These are phyloP conservation scores for Takifugu rubripes DNA, from an alignment of 2,797 vertebrate species.

Conservation along the genomic window DNA sequence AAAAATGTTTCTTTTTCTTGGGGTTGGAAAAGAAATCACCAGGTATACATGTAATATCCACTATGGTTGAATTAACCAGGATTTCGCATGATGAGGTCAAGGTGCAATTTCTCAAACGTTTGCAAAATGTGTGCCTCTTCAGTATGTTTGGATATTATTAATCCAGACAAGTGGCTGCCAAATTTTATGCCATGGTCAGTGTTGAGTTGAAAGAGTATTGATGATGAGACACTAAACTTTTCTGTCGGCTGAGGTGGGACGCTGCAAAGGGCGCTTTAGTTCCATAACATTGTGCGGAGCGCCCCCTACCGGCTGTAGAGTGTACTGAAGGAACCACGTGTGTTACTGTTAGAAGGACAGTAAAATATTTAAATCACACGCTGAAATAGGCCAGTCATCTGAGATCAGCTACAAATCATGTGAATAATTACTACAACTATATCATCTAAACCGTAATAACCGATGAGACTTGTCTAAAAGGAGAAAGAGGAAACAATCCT, in stretches of 20 bases:
- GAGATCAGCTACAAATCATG: too few species aligned
- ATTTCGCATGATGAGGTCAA: constrained; percentile 17
- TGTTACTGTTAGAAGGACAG: neutral
- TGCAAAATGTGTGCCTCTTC: constrained; percentile 8
- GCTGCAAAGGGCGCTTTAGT: constrained; percentile 6
- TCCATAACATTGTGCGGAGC: constrained; percentile 60
- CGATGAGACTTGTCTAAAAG: too few species aligned
- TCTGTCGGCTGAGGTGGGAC: constrained; percentile 3
- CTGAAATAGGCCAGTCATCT: neutral
- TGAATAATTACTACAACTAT: too few species aligned
- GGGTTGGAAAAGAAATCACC: constrained; percentile 59
- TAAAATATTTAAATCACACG: neutral
- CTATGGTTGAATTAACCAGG: constrained; percentile 29
- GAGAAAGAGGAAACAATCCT: too few species aligned
- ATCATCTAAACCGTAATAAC: too few species aligned
- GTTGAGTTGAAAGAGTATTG: constrained; percentile 11
- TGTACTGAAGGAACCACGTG: constrained; percentile 8
- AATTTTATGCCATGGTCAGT: constrained; percentile 12
- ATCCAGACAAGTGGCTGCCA: constrained; percentile 4
- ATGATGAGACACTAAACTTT: constrained; percentile 16
- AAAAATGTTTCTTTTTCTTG: constrained; percentile 64
- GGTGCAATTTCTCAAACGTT: constrained; percentile 27
- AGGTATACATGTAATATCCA: constrained; percentile 54
- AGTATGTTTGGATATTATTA: constrained; percentile 13
- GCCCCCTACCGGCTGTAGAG: constrained; percentile 62